These are phyloP conservation scores for Bicyclus anynana DNA, from an alignment of 1,140 invertebrate species.

Conservation along the genomic window DNA sequence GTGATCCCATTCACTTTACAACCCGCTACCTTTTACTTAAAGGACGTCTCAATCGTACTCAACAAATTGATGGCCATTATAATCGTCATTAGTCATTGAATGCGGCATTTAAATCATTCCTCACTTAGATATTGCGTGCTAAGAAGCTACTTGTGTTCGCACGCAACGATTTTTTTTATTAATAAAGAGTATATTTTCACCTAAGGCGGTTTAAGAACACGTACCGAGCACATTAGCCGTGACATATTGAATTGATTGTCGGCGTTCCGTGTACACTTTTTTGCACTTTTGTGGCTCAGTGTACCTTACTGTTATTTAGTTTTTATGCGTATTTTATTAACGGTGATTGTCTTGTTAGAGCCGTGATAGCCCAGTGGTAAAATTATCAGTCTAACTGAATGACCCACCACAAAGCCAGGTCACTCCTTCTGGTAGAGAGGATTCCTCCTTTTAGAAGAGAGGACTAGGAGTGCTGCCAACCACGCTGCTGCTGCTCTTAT, in stretches of 20 bases:
- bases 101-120: conserved; percentile 39
- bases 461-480: too few relatives aligned
- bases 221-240: conserved; percentile 31
- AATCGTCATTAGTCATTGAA: conserved; percentile 65
- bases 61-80: conserved; percentile 73
- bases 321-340: too few relatives aligned
- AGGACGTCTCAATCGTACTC: conserved; percentile 64
- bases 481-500: too few relatives aligned
- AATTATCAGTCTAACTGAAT: too few relatives aligned
- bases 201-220: conserved; percentile 36
- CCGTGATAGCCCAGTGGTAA: too few relatives aligned
- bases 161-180: conserved; percentile 45
- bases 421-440: too few relatives aligned
- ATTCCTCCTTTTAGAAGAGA: too few relatives aligned
- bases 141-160: conserved; percentile 62
- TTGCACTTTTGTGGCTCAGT: background rate
- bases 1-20: conserved; percentile 62
- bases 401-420: too few relatives aligned
- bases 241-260: conserved; percentile 30
- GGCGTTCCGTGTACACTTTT: background rate
- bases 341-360: too few relatives aligned
- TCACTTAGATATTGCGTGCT: conserved; percentile 53
- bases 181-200: conserved; percentile 32
- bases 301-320: background rate
- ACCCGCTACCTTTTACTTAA: conserved; percentile 52